Base-by-base conservation (phyloP, 1,140 invertebrate genomes). In the Akabosia matsudoensis region DNA sequence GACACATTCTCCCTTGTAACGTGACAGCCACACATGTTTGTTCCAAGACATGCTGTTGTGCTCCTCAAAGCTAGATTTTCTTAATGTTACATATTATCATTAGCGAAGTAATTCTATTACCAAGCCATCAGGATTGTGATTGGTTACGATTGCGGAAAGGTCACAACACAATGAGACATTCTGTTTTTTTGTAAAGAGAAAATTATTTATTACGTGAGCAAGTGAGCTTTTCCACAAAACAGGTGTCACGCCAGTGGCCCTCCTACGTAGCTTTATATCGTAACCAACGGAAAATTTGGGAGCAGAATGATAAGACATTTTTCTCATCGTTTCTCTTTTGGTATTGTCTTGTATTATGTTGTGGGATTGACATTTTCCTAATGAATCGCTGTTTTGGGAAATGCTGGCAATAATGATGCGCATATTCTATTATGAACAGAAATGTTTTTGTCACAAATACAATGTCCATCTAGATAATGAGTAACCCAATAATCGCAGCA, bases 281-380 rank as follows among this genome's bases (percentile, higher is more conserved):
- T 51, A 51, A 51, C 45, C 45, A n/a, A n/a, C n/a, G 24, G 14
- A 22, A n/a, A n/a, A n/a, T 61, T 22, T 61, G 24, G n/a, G 24
- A 3, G 54, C 7, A 61, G 54, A 51, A 51, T 13, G 10, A n/a
- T n/a, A 61, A 61, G 14, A 30, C 61, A 67, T 2, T 67, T 67
- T 67, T 67, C 30, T 67, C 26, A 24, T 22, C 24, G 24, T 14
- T 61, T 61, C n/a, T 61, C n/a, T 24, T 16, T 3, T 16, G 4
- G 24, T 61, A 61, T 61, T 22, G n/a, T 22, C 54, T 61, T 67
- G 13, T 67, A 67, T 67, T 67, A 31, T 28, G n/a, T n/a, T n/a
- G n/a, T n/a, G 1, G 7, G 28, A 67, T 67, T 67, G 61, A 67
- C 61, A 67, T 31, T 67, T 67, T 67, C 61, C 7, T 67, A 67